Base-by-base conservation (phyloP, 2,797 vertebrate genomes). In the Anguilla megastoma region DNA sequence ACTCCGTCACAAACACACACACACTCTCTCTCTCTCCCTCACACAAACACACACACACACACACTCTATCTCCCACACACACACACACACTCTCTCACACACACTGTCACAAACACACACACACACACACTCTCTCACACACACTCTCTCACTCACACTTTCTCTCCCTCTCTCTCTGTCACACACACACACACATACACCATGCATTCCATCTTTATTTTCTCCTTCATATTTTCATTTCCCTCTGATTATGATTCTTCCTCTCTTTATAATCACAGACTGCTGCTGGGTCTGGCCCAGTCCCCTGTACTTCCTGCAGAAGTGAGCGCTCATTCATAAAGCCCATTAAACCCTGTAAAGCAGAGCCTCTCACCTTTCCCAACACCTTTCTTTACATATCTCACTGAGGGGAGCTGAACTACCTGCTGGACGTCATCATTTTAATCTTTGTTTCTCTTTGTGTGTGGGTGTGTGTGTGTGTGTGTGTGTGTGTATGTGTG, bases 281-380 rank as follows among this genome's bases (percentile, higher is more conserved):
- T 87, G 88, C 90, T 93, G 91, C 93, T 95, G 93, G 94, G 90
- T 93, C 93, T 94, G 93, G 92, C 91, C 91, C 91, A 91, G 94
- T 92, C 92, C 91, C 69, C 85, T 84, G 90, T 90, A 88, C 90
- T 93, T 94, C 90, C 92, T 90, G 90, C 9, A 89, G 92, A 90
- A 92, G 91, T 92, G 87, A 92, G 91, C 88, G 90, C 89, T 95
- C 92, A 93, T 91, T 94, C 91, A 92, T 90, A 90, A 92, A 92
- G 71, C 86, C 89, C 91, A 84, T 85, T 41, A 24, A 82, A 82
- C 91, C 89, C 74, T 58, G 91, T 92, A 86, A 90, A 94, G 91
- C 88, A 93, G 91, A 90, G 89, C 89, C 91, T 91, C 89, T 95
- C 94, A 90, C 91, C 91, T 94, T 93, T 89, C 92, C 92, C 91